Evolutionary conservation across 2,113 vertebrate genomes (phyloP).

Genomic region (Urocitellus parryii): DNA sequence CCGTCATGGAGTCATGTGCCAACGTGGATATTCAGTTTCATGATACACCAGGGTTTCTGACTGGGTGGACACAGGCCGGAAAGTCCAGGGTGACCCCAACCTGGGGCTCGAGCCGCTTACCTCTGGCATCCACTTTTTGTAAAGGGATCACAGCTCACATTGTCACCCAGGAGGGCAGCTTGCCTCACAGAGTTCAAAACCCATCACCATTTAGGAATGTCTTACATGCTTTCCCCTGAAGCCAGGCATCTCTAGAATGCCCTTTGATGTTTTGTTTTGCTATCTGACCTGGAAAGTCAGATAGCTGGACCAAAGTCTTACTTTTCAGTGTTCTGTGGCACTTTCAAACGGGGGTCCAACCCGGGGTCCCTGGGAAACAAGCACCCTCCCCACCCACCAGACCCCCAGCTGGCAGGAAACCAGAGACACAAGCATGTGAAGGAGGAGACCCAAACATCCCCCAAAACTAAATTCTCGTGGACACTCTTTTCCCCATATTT

Average conservation of each 20-base stretch:
- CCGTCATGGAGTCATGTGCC: not conserved
- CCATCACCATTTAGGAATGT: not conserved
- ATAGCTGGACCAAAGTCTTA: not conserved
- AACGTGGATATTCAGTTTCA: not conserved
- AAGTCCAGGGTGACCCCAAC: not conserved
- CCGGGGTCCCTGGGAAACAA: not conserved
- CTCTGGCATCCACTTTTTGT: not conserved
- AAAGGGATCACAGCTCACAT: not conserved
- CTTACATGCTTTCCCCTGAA: not conserved
- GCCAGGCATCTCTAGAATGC: slow-evolving; percentile 46
- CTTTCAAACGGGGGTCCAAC: slow-evolving; percentile 26
- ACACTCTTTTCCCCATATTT: not conserved
- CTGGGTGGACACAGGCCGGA: not conserved
- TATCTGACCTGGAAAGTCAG: slow-evolving; percentile 59
- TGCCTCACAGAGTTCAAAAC: not conserved
- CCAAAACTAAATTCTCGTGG: not conserved
- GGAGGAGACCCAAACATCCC: not conserved
- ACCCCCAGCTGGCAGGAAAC: not conserved
- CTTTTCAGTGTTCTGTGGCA: slow-evolving; percentile 31
- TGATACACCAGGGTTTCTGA: accelerated
- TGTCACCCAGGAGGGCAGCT: not conserved
- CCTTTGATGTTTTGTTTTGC: slow-evolving; percentile 53
- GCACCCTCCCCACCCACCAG: accelerated
- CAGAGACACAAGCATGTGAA: not conserved
- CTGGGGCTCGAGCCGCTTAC: not conserved